Percentiles rank a stretch among this genome's conserved stretches.
Conservation (phyloP, 1,140 invertebrate species). For the Zelostemma sp. region DNA sequence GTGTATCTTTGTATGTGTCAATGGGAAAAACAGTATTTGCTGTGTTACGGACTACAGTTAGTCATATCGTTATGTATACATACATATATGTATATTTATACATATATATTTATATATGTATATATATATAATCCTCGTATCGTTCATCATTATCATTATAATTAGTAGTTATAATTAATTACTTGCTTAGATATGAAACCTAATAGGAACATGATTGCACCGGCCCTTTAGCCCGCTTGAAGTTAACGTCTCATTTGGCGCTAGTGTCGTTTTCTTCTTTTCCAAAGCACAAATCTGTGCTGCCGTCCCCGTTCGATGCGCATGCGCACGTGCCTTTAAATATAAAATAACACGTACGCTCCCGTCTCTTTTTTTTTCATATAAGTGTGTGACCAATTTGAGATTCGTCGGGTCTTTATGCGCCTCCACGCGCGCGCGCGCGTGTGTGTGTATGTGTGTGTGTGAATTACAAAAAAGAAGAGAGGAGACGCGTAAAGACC, state of each 20-base stretch:
- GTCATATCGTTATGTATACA: constrained; percentile 63
- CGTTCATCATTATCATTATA: constrained; percentile 69
- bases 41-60: constrained; percentile 64
- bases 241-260: constrained; percentile 30
- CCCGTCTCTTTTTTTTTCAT: too few relatives aligned
- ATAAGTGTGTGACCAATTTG: constrained; percentile 1
- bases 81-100: constrained; percentile 55
- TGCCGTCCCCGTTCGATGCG: constrained; percentile 35
- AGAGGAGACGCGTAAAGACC: constrained; percentile 48
- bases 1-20: constrained; percentile 51
- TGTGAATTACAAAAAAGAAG: constrained; percentile 51
- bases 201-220: constrained; percentile 71
- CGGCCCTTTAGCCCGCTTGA: constrained; percentile 50
- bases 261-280: constrained; percentile 13
- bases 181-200: constrained; percentile 71
- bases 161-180: constrained; percentile 70
- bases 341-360: constrained; percentile 31
- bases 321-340: constrained; percentile 26
- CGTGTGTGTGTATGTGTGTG: neutral
- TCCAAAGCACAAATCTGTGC: constrained; percentile 15
- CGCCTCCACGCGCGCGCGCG: neutral
- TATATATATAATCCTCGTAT: constrained; percentile 67
- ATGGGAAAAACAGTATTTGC: constrained; percentile 59
- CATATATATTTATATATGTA: constrained; percentile 66
- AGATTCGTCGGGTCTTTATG: constrained; percentile 1